These are phyloP conservation scores for Solenopsis invicta DNA, from an alignment of 1,140 invertebrate species.

Conservation along the genomic window DNA sequence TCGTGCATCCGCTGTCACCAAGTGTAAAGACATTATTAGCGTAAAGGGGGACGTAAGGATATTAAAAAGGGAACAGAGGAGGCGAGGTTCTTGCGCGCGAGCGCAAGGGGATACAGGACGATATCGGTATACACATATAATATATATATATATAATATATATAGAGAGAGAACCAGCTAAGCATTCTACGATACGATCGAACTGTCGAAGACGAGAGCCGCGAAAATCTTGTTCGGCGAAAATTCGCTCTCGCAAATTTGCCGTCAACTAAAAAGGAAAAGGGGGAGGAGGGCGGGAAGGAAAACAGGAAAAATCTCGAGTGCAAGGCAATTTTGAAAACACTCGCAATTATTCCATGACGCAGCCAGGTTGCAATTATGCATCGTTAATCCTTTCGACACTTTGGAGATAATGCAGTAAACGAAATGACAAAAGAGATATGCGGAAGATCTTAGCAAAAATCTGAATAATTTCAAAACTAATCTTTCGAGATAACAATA, in stretches of 20 bases:
- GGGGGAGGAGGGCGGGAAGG: too few species aligned
- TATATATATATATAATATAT: constrained; percentile 71
- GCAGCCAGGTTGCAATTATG: background rate
- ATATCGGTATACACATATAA: constrained; percentile 82
- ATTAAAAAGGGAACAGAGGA: constrained; percentile 53
- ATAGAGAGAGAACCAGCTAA: constrained; percentile 84
- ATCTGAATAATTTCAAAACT: background rate
- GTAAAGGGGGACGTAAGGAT: constrained; percentile 61
- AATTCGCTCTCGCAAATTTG: background rate
- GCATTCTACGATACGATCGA: constrained; percentile 83
- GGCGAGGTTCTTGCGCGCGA: constrained; percentile 65
- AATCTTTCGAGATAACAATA: background rate
- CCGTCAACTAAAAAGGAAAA: constrained; percentile 1
- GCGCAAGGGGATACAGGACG: constrained; percentile 72
- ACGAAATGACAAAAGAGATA: background rate
- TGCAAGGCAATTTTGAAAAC: constrained; percentile 24
- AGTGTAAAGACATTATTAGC: constrained; percentile 78
- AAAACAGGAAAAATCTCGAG: background rate
- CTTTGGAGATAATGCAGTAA: background rate
- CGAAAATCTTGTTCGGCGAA: background rate
- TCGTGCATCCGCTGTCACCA: constrained; percentile 80
- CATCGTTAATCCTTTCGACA: constrained; percentile 41
- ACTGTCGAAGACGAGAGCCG: constrained; percentile 69
- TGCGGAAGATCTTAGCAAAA: background rate
- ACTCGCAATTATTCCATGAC: background rate